Conservation (phyloP, 2,113 vertebrate genomes). For the Indri indri region DNA sequence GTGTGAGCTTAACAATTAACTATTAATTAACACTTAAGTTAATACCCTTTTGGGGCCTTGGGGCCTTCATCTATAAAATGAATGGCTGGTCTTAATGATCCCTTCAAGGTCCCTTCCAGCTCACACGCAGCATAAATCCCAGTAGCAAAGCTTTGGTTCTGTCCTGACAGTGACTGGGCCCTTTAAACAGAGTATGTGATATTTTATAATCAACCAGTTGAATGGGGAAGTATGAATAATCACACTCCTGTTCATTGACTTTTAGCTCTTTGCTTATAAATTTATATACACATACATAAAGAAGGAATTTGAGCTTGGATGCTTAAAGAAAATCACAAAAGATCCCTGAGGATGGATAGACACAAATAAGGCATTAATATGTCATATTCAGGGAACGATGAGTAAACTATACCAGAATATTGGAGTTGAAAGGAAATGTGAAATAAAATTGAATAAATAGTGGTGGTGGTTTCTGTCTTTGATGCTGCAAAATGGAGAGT, state of each 20-base stretch:
- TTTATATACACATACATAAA: not conserved
- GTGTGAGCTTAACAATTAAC: not conserved
- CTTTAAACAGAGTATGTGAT: not conserved
- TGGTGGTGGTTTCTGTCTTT: not conserved
- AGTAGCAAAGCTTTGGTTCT: not conserved
- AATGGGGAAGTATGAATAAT: not conserved
- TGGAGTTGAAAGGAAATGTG: not conserved
- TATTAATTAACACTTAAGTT: too few relatives aligned
- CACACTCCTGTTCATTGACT: not conserved
- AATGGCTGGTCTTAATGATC: not conserved
- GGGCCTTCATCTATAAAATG: not conserved
- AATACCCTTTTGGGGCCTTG: not conserved
- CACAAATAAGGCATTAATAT: not conserved
- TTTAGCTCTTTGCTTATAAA: not conserved
- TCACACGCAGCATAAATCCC: not conserved
- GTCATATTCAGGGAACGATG: not conserved
- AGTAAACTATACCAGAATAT: not conserved
- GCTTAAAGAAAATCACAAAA: not conserved
- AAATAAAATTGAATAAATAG: not conserved
- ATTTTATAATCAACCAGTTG: not conserved
- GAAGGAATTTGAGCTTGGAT: not conserved
- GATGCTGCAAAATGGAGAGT: not conserved
- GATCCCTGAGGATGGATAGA: not conserved
- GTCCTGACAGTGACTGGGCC: not conserved
- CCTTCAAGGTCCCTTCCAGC: not conserved